Percentiles rank a stretch among this genome's conserved stretches.
Conservation (phyloP, 2,888 invertebrate species). For the Noctua janthina region DNA sequence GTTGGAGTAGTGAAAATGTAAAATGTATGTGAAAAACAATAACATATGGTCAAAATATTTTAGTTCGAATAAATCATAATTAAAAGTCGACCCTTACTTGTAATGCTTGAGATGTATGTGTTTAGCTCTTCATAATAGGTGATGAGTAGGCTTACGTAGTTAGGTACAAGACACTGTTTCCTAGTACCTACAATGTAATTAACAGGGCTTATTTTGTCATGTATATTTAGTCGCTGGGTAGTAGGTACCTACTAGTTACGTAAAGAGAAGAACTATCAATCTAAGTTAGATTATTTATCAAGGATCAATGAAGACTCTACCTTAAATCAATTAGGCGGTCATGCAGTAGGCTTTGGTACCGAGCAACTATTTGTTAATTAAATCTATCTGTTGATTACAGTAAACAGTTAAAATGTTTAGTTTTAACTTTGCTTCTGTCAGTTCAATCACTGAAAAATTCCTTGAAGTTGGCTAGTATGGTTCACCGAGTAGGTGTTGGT, state of each 20-base stretch:
- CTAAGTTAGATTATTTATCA: constrained; percentile 19
- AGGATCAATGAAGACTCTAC: constrained; percentile 39
- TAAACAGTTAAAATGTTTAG: constrained; percentile 42
- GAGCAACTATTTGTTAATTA: constrained; percentile 60
- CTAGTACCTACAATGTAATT: constrained; percentile 16
- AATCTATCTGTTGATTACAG: constrained; percentile 49
- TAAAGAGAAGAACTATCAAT: constrained; percentile 10
- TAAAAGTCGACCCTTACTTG: neutral
- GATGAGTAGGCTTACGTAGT: constrained; percentile 13
- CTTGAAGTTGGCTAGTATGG: constrained; percentile 41
- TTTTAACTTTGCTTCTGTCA: constrained; percentile 31
- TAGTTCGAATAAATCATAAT: neutral
- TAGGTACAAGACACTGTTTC: neutral
- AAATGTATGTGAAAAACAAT: neutral
- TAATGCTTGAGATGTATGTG: constrained; percentile 32
- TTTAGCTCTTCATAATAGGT: constrained; percentile 4
- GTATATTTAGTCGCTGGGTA: constrained; percentile 22
- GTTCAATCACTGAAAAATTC: constrained; percentile 66
- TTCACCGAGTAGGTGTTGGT: constrained; percentile 40
- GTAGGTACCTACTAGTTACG: constrained; percentile 37
- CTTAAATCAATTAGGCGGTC: constrained; percentile 64
- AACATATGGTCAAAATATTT: neutral
- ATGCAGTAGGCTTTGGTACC: constrained; percentile 66
- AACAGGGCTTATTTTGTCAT: constrained; percentile 11
- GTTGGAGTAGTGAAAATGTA: neutral